Evolutionary conservation across 2,113 vertebrate species (phyloP).

Genomic region (Zosterops hypoxanthus): DNA sequence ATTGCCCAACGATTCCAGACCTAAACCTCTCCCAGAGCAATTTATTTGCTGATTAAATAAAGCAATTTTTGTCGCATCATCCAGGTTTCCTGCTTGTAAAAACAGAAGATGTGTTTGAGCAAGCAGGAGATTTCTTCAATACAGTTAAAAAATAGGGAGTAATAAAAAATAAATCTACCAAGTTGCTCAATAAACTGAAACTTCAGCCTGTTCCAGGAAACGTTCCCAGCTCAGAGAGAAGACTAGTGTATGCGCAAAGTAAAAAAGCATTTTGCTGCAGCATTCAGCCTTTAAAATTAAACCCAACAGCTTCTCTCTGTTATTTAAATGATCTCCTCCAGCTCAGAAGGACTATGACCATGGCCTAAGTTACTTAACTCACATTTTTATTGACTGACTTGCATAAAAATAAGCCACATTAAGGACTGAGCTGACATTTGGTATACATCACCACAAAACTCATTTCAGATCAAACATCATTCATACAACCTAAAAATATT

Average conservation of each 20-base stretch:
- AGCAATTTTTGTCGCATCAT: slow-evolving; percentile 31
- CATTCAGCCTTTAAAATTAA: slow-evolving; percentile 3
- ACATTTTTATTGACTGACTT: slow-evolving; percentile 20
- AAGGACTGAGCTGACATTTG: slow-evolving; percentile 30
- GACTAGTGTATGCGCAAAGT: background rate
- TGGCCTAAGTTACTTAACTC: background rate
- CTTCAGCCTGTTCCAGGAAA: slow-evolving; percentile 2
- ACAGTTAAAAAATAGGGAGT: background rate
- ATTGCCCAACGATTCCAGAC: background rate
- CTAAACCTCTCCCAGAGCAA: slow-evolving; percentile 24
- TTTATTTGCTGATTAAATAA: slow-evolving; percentile 27
- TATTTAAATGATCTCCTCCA: slow-evolving; percentile 20
- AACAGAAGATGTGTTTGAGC: slow-evolving; percentile 18
- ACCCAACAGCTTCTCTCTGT: background rate
- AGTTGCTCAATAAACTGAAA: slow-evolving; percentile 43
- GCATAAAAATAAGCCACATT: slow-evolving; percentile 41
- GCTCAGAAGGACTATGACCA: slow-evolving; percentile 12
- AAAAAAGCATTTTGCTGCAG: slow-evolving; percentile 10
- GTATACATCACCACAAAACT: background rate
- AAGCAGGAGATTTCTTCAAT: background rate
- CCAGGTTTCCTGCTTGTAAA: background rate
- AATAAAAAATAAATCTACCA: background rate
- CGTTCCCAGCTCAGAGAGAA: background rate
- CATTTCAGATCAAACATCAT: slow-evolving; percentile 40
- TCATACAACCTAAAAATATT: slow-evolving; percentile 19